phyloP scores from a whole-genome alignment of 2,113 vertebrate genomes.

The Notiomystis cincta region DNA sequence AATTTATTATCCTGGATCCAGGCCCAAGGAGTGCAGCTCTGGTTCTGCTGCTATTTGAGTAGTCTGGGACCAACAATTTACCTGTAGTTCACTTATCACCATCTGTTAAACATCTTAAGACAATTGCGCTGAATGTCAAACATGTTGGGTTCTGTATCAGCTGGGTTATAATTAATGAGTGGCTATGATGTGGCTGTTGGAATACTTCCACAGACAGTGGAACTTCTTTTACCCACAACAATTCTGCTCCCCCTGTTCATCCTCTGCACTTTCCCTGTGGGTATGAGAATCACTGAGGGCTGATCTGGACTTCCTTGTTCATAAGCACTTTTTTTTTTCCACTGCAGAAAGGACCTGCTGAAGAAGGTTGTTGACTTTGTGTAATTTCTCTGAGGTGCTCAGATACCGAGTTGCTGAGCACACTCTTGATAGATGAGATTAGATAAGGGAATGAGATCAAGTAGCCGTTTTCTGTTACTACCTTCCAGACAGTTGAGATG shows the following conservation, averaged over 20 bases:
- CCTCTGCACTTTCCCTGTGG: background rate
- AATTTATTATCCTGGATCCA: constrained; percentile 36
- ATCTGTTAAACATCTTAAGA: constrained; percentile 56
- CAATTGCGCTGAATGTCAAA: background rate
- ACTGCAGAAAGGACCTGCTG: background rate
- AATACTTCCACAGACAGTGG: constrained; percentile 27
- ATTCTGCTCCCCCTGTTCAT: background rate
- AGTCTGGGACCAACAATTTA: constrained; percentile 41
- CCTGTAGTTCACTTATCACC: constrained; percentile 41
- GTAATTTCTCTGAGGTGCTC: constrained; percentile 58
- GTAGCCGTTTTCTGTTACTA: constrained; percentile 64
- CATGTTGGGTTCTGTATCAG: constrained; percentile 2
- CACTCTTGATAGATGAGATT: constrained; percentile 59
- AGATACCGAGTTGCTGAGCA: background rate
- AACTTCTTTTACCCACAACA: constrained; percentile 23
- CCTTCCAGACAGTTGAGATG: constrained; percentile 59
- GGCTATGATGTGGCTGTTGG: constrained; percentile 31
- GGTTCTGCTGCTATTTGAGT: constrained; percentile 21
- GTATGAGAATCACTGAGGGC: background rate
- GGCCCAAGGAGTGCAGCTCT: constrained; percentile 15
- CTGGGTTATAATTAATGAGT: constrained; percentile 43
- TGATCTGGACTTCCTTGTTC: background rate
- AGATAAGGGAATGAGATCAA: constrained; percentile 63
- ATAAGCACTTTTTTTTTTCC: constrained; percentile 29
- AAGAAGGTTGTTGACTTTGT: constrained; percentile 37